phyloP scores from a whole-genome alignment of 2,113 vertebrate species.

The Pelobates fuscus region DNA sequence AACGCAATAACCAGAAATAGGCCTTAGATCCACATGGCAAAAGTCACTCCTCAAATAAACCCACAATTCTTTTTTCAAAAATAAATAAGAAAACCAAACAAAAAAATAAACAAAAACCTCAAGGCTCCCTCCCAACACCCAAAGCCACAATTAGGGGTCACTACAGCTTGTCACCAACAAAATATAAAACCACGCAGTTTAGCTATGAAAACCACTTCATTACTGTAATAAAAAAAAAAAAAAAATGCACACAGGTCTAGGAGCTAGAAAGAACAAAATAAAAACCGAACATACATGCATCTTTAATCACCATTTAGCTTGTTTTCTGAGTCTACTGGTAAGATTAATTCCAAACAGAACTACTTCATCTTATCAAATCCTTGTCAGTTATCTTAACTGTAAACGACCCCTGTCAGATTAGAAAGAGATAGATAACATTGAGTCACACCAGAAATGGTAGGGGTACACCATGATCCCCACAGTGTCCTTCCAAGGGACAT shows the following conservation, averaged over 20 bases:
- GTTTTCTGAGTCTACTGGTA: constrained; percentile 96
- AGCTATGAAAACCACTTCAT: constrained; percentile 99
- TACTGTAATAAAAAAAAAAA: constrained; percentile 83
- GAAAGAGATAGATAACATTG: constrained; percentile 98
- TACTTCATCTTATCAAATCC: constrained; percentile 95
- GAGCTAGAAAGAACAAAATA: constrained; percentile 76
- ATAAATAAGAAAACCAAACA: too few relatives aligned
- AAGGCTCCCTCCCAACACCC: constrained; percentile 67
- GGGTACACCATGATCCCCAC: constrained; percentile 31
- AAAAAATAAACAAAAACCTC: constrained; percentile 10
- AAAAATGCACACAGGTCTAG: constrained; percentile 94
- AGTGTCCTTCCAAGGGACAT: not conserved
- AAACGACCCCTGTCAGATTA: constrained; percentile 98
- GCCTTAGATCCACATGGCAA: constrained; percentile 83
- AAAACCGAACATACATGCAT: constrained; percentile 95
- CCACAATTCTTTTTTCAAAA: constrained; percentile 71
- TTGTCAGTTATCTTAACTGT: constrained; percentile 97
- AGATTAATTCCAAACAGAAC: constrained; percentile 92
- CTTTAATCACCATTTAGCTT: constrained; percentile 99
- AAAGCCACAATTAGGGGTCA: constrained; percentile 70
- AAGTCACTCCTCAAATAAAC: constrained; percentile 79
- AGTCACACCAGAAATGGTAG: constrained; percentile 77
- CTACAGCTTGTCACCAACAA: constrained; percentile 83
- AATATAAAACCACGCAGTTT: constrained; percentile 89
- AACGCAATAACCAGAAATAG: constrained; percentile 71